A percentile compares a stretch with the other conserved stretches of the same genome.
Evolutionary conservation across 1,140 invertebrate species (phyloP).

Genomic region (Hyposmocoma kahamanoa): DNA sequence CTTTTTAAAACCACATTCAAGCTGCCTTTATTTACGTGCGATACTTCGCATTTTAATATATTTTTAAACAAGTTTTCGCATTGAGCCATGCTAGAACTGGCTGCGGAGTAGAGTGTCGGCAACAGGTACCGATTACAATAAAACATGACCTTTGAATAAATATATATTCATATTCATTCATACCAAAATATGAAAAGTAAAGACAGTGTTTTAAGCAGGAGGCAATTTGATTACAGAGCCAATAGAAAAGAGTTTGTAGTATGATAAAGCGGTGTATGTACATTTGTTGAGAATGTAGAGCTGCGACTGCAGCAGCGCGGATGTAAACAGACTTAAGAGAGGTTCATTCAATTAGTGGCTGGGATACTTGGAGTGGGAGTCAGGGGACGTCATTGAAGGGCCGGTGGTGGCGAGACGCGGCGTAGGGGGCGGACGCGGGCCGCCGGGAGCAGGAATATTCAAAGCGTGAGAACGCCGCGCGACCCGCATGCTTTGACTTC

Average conservation of each 20-base stretch:
- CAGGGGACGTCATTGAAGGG: conserved; percentile 59
- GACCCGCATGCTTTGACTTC: conserved; percentile 67
- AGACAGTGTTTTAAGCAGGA: too few species aligned
- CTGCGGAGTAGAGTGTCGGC: neutral
- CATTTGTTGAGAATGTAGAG: too few species aligned
- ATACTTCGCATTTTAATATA: conserved; percentile 32
- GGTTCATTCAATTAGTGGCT: conserved; percentile 57
- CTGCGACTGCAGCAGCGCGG: conserved; percentile 17
- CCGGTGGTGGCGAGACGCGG: conserved; percentile 28
- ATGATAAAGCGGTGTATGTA: too few species aligned
- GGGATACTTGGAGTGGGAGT: conserved; percentile 49
- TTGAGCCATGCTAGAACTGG: neutral
- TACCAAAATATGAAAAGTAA: too few species aligned
- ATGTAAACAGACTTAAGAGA: conserved; percentile 56
- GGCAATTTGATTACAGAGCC: too few species aligned
- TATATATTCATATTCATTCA: too few species aligned
- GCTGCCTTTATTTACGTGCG: conserved; percentile 29
- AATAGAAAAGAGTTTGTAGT: too few species aligned
- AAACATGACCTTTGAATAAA: too few species aligned
- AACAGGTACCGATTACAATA: too few species aligned
- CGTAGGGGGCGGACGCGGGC: conserved; percentile 25
- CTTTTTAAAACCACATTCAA: conserved; percentile 29
- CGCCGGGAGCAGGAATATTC: conserved; percentile 66
- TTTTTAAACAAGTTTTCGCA: conserved; percentile 20
- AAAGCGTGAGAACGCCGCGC: conserved; percentile 70